A percentile compares a stretch with the other conserved stretches of the same genome.
phyloP scores from a whole-genome alignment of 2,888 invertebrate species.

The Piscicola geometra region DNA sequence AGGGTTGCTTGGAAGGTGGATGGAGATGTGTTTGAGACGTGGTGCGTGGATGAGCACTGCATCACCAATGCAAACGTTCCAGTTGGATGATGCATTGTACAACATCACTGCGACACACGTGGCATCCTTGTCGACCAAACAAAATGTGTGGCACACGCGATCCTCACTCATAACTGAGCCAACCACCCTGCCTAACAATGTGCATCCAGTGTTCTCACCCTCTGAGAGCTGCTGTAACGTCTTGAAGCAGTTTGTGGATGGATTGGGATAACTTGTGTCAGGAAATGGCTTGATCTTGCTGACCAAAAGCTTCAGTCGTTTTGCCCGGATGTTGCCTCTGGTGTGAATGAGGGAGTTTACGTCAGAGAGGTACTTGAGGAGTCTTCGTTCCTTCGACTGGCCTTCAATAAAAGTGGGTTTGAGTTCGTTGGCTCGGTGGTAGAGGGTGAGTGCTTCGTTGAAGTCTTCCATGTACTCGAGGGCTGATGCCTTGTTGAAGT shows the following conservation, averaged over 20 bases:
- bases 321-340: conserved; percentile 49
- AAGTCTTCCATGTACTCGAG: conserved; percentile 72
- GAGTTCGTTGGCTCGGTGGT: conserved; percentile 65
- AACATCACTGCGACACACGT: conserved; percentile 72
- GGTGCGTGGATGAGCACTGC: conserved; percentile 77
- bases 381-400: conserved; percentile 62
- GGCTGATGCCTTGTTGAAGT: conserved; percentile 78
- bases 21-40: conserved; percentile 62
- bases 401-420: conserved; percentile 74
- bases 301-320: conserved; percentile 22
- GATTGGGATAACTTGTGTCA: background rate
- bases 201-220: conserved; percentile 66
- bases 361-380: conserved; percentile 65
- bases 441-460: conserved; percentile 67
- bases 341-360: conserved; percentile 65
- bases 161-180: conserved; percentile 73
- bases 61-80: conserved; percentile 79
- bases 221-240: conserved; percentile 57
- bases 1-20: conserved; percentile 58
- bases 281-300: background rate
- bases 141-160: conserved; percentile 69
- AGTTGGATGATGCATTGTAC: conserved; percentile 76
- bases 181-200: conserved; percentile 73
- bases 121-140: conserved; percentile 70
- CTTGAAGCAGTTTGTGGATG: conserved; percentile 10